Percentiles rank a stretch among this genome's conserved stretches.
Evolutionary conservation across 2,113 vertebrate genomes (phyloP).

Genomic region (Delphinapterus leucas): DNA sequence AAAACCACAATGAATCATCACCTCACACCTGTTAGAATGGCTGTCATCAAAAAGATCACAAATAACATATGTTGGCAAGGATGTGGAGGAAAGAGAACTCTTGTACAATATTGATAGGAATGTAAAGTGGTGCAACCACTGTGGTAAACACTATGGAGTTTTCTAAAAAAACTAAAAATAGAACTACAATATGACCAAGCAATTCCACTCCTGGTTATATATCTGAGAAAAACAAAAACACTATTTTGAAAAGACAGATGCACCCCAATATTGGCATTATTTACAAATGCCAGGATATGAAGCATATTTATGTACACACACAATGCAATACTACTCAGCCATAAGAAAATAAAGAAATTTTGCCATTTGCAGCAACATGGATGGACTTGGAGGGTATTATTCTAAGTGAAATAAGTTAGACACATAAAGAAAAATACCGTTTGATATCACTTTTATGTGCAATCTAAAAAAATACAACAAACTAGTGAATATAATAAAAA

Average conservation of each 20-base stretch:
- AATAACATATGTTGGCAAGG: too few relatives aligned
- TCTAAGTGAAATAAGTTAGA: neutral
- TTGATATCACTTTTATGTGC: neutral
- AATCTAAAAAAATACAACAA: neutral
- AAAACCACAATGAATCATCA: too few relatives aligned
- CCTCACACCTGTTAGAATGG: too few relatives aligned
- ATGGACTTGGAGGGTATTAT: neutral
- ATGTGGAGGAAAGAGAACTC: too few relatives aligned
- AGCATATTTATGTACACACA: too few relatives aligned
- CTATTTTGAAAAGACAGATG: neutral
- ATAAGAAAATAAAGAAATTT: neutral
- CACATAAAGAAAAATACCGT: neutral
- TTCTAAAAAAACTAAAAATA: neutral
- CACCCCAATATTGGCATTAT: neutral
- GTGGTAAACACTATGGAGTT: too few relatives aligned
- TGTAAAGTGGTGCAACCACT: too few relatives aligned
- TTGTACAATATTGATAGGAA: too few relatives aligned
- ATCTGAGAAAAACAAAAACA: neutral
- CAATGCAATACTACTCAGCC: neutral
- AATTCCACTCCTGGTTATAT: neutral
- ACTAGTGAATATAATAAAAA: neutral
- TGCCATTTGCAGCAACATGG: neutral
- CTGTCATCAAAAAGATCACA: too few relatives aligned
- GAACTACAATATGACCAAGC: neutral
- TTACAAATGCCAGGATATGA: neutral